Evolutionary conservation across 2,888 invertebrate genomes (phyloP), one percentile per base, ranked within the genome.

Genomic region (Uropetala carovei): DNA sequence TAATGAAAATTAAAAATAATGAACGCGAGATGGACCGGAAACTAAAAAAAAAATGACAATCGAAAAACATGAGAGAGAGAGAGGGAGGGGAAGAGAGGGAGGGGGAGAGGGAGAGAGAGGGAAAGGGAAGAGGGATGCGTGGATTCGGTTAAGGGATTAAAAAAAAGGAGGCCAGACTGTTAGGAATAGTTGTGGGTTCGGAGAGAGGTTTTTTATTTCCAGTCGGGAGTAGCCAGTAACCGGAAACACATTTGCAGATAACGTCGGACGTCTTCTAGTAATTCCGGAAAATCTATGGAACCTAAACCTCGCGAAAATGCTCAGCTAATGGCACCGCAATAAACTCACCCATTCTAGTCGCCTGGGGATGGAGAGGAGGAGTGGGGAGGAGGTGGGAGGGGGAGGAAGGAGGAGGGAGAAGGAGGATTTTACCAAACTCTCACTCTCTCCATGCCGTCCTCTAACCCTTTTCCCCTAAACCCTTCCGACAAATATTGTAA

Each of bases 181-280:
- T 27, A 75, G 10, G 75, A 13, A 18, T 75, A 27, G 10, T n/a
- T 11, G n/a, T 22, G 75, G 27, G 10, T 8, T 75, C 75, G 22
- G 30, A 13, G 22, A 4, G 81, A 9, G 0, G 27, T 3, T 7
- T 82, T 82, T 8, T n/a, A n/a, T 82, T 43, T 30, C 5, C 30
- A 16, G 43, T 9, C 16, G 82, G 11, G 27, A 82, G 43, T 8
- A 56, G 11, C 11, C 30, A 43, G 43, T 43, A 3, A 3, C 82
- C 82, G 43, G 14, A 14, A 82, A 82, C 14, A 30, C 82, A 82
- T 82, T 14, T 56, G 3, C 43, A 82, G 82, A 82, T 82, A 82
- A 82, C 82, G 82, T 82, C 82, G 64, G 64, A n/a, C 64, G 64
- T n/a, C 64, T 64, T 64, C 82, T 56, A 82, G 82, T 16, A 82